Evolutionary conservation across 2,797 vertebrate genomes (phyloP), one percentile per base, ranked within the genome.

Genomic region (Philypnodon macrostomus): DNA sequence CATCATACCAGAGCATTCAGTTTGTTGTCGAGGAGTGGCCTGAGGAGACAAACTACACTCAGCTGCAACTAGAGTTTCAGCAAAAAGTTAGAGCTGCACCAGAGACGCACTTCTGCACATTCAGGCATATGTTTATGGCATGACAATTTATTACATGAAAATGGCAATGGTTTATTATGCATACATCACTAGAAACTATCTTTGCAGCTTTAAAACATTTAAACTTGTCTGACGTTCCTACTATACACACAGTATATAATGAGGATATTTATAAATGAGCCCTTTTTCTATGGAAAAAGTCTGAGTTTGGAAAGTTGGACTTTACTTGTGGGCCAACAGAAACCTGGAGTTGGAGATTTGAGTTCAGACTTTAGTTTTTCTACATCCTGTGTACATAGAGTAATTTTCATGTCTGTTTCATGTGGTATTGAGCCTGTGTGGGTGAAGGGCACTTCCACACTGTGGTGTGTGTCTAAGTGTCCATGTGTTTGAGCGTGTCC

Each of bases 381-480:
- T n/a, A n/a, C n/a, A n/a, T n/a, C n/a, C n/a, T n/a, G n/a, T n/a
- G n/a, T n/a, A n/a, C n/a, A n/a, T n/a, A n/a, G n/a, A n/a, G n/a
- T n/a, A n/a, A n/a, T n/a, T n/a, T n/a, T n/a, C n/a, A n/a, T 24
- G 14, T 27, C 14, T 38, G 33, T 34, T 47, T 32, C 39, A 33
- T 36, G 70, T 58, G 31, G 62, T 70, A 59, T 72, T 73, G 64
- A 62, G 63, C 47, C 53, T 61, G 51, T 58, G 64, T 64, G 73
- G 75, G 70, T 84, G 80, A 87, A 85, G 81, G 75, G 80, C 78
- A 63, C 68, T 66, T 64, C 73, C 48, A 65, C 73, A 82, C 70
- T n/a, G 34, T 52, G 52, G 63, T 59, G 46, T 53, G 58, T 47
- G 46, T 39, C 48, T 53, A 39, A 42, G 53, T 26, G 58, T 55